Conservation (phyloP, 2,113 vertebrate genomes). For the Petaurus breviceps region DNA sequence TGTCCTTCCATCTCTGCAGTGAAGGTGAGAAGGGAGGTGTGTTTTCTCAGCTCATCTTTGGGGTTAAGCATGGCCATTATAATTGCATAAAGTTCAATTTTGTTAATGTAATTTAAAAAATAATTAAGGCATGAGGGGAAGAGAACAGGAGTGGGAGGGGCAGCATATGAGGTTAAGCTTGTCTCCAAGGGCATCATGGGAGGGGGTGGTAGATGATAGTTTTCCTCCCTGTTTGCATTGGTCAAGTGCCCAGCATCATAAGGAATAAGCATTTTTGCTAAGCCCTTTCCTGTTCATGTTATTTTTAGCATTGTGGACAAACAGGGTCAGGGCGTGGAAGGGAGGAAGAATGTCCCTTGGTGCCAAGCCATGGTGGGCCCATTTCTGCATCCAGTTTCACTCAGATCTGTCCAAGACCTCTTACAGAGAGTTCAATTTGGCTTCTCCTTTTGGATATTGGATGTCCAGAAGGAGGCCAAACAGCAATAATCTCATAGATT, state of each 20-base stretch:
- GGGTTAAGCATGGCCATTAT: neutral
- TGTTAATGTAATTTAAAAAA: neutral
- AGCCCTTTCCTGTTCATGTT: conserved; percentile 11
- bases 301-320: neutral
- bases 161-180: neutral
- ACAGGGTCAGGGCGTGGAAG: neutral
- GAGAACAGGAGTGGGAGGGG: neutral
- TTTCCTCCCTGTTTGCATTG: neutral
- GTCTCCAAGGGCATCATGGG: neutral
- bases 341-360: neutral
- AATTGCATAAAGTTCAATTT: neutral
- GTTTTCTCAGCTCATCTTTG: neutral
- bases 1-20: neutral
- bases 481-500: neutral
- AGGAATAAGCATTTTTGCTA: neutral
- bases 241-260: neutral
- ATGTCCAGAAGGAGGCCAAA: neutral
- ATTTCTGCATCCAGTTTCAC: neutral
- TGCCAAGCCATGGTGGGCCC: neutral
- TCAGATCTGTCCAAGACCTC: neutral
- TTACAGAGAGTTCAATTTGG: neutral
- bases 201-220: neutral
- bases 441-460: neutral
- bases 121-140: neutral
- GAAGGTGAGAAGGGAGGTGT: neutral